These are phyloP conservation scores for Conopomorpha cramerella DNA, from an alignment of 1,140 invertebrate species.

Conservation along the genomic window DNA sequence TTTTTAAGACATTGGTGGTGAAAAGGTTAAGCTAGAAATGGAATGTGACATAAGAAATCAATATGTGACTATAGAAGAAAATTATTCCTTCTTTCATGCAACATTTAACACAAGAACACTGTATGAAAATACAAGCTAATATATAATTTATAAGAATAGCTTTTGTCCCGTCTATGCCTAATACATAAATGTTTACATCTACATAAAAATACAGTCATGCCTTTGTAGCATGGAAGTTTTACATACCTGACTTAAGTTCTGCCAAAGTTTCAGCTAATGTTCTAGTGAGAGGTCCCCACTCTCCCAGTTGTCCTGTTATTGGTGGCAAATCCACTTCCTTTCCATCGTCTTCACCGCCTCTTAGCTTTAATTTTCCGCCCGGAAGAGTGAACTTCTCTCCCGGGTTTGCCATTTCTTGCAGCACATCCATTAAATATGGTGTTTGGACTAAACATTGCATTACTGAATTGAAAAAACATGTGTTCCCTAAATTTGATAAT, in stretches of 20 bases:
- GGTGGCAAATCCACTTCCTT: conserved; percentile 61
- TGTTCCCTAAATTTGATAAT: conserved; percentile 88
- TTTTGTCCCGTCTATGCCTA: too few relatives aligned
- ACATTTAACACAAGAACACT: too few relatives aligned
- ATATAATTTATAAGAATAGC: too few relatives aligned
- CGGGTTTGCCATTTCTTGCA: conserved; percentile 71
- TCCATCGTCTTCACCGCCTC: conserved; percentile 22
- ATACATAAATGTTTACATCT: too few relatives aligned
- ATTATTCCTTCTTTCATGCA: too few relatives aligned
- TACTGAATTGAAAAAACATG: conserved; percentile 96
- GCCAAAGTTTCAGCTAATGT: conserved; percentile 70
- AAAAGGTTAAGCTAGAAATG: too few relatives aligned
- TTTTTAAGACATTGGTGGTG: too few relatives aligned
- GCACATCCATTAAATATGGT: conserved; percentile 73
- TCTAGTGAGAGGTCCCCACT: conserved; percentile 73
- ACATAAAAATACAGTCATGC: too few relatives aligned
- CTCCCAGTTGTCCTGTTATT: conserved; percentile 70
- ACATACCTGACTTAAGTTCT: conserved; percentile 69
- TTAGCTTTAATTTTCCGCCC: conserved; percentile 67
- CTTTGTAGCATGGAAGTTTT: too few relatives aligned
- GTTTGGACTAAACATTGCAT: conserved; percentile 91
- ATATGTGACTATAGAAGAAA: too few relatives aligned
- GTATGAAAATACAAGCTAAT: too few relatives aligned
- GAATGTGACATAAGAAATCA: too few relatives aligned
- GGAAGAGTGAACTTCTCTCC: conserved; percentile 72